Percentiles rank a stretch among this genome's conserved stretches.
Conservation (phyloP, 2,113 vertebrate species). For the Megalops atlanticus region DNA sequence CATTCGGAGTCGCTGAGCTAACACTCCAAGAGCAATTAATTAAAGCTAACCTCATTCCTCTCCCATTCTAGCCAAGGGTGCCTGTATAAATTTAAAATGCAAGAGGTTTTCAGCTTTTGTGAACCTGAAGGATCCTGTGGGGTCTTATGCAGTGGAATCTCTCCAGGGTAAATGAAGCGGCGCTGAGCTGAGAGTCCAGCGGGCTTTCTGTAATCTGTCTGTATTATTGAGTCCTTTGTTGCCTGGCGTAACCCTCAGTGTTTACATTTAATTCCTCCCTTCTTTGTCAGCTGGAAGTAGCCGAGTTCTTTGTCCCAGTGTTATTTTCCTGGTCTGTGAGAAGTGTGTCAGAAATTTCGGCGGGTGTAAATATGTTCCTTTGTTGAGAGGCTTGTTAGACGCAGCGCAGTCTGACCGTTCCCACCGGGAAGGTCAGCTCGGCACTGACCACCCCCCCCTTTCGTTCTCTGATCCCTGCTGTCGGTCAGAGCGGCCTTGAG, state of each 20-base stretch:
- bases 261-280: conserved; percentile 23
- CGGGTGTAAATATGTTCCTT: conserved; percentile 68
- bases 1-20: neutral
- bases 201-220: conserved; percentile 30
- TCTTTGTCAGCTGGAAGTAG: conserved; percentile 38
- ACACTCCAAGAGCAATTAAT: neutral
- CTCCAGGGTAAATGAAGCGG: conserved; percentile 15
- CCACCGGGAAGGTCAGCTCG: conserved; percentile 78
- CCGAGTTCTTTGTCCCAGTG: conserved; percentile 2
- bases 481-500: conserved; percentile 69
- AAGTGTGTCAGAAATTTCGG: conserved; percentile 70
- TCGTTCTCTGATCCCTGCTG: conserved; percentile 71
- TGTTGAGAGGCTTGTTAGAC: conserved; percentile 74
- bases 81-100: conserved; percentile 12
- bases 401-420: conserved; percentile 63
- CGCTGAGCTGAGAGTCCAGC: neutral
- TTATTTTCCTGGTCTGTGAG: conserved; percentile 64
- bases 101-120: neutral
- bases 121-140: neutral
- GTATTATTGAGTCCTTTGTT: conserved; percentile 34
- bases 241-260: conserved; percentile 19
- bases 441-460: conserved; percentile 66
- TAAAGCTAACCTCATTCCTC: conserved; percentile 7
- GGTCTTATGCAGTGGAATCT: conserved; percentile 16
- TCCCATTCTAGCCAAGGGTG: neutral